These are phyloP conservation scores for Brachionus rotundiformis DNA, from an alignment of 1,140 invertebrate genomes.

Conservation along the genomic window DNA sequence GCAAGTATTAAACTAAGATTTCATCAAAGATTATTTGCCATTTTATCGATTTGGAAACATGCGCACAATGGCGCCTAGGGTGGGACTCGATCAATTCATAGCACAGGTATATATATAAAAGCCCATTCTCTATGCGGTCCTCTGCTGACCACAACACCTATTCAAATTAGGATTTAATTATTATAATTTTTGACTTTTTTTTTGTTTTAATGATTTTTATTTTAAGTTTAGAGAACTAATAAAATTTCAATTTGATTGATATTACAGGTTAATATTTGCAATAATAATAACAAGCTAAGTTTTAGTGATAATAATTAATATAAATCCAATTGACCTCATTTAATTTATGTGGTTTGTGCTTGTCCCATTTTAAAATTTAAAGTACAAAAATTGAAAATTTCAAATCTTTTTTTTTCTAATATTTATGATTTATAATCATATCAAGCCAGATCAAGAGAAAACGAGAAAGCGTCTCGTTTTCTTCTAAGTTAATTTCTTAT, in stretches of 20 bases:
- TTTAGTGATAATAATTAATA: slow-evolving; percentile 46
- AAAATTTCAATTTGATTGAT: slow-evolving; percentile 42
- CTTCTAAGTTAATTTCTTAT: slow-evolving; percentile 6
- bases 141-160: no score
- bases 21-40: slow-evolving; percentile 31
- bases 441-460: background rate
- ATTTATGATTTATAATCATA: slow-evolving; percentile 6
- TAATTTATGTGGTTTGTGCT: slow-evolving; percentile 22
- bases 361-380: slow-evolving; percentile 40
- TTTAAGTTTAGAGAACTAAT: slow-evolving; percentile 21
- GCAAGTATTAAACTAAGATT: slow-evolving; percentile 18
- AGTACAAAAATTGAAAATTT: slow-evolving; percentile 31
- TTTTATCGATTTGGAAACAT: slow-evolving; percentile 29
- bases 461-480: slow-evolving; percentile 12
- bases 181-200: background rate
- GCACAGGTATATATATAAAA: no score
- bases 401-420: background rate
- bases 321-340: slow-evolving; percentile 47
- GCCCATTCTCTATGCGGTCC: no score
- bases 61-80: background rate
- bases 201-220: background rate
- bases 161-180: background rate
- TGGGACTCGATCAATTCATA: no score
- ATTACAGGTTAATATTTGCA: slow-evolving; percentile 47
- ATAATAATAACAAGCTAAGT: slow-evolving; percentile 19